Evolutionary conservation across 2,797 vertebrate genomes (phyloP).

Genomic region (Xenops minutus): DNA sequence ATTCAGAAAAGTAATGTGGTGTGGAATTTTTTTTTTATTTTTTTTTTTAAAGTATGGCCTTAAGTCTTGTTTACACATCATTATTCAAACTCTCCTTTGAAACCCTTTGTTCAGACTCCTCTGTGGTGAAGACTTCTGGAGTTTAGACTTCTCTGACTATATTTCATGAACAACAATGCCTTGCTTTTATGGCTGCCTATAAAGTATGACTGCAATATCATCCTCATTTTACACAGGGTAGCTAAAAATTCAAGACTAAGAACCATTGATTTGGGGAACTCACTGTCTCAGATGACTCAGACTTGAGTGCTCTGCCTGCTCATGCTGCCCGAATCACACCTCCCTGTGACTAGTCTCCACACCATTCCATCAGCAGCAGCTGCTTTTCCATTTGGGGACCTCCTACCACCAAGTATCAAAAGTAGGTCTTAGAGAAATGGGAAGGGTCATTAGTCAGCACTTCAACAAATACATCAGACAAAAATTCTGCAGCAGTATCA

Average conservation of each 20-base stretch:
- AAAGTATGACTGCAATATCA: not conserved
- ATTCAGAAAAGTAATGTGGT: not conserved
- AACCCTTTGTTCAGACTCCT: conserved; percentile 17
- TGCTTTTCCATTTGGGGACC: not conserved
- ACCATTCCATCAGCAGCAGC: not conserved
- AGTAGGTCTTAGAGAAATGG: not conserved
- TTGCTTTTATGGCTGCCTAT: not conserved
- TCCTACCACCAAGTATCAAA: not conserved
- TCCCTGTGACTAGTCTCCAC: not conserved
- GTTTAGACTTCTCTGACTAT: not conserved
- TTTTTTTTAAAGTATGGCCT: not conserved
- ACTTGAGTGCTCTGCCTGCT: not conserved
- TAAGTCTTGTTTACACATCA: not conserved
- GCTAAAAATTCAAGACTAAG: not conserved
- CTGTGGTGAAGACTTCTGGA: not conserved
- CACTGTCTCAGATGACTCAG: not conserved
- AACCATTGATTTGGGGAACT: not conserved
- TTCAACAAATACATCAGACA: not conserved
- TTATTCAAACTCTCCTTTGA: not conserved
- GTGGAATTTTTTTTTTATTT: not conserved
- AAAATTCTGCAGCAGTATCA: not conserved
- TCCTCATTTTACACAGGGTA: not conserved
- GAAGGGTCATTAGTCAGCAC: not conserved
- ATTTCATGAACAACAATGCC: not conserved
- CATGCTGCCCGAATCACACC: rapidly evolving